Evolutionary conservation across 2,888 invertebrate genomes (phyloP).

Genomic region (Microctonus brassicae): DNA sequence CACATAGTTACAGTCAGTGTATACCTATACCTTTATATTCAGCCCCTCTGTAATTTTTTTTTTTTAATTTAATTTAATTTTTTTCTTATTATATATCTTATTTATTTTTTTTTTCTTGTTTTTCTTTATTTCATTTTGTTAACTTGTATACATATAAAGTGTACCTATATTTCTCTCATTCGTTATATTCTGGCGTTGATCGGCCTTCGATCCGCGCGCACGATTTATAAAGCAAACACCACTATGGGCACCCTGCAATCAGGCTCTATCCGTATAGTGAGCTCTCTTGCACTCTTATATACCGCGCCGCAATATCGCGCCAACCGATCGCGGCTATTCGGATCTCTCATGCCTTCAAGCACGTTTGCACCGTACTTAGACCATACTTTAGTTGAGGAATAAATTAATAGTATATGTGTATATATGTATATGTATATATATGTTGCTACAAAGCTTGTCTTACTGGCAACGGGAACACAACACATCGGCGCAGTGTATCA

Average conservation of each 20-base stretch:
- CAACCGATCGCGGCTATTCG: constrained; percentile 54
- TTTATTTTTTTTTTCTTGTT: no score
- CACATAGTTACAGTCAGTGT: neutral
- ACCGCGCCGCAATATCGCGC: constrained; percentile 50
- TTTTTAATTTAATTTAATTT: neutral
- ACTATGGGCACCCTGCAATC: constrained; percentile 65
- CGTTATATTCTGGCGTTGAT: constrained; percentile 20
- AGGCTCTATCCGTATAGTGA: constrained; percentile 55
- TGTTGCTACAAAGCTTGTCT: constrained; percentile 41
- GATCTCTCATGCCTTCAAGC: constrained; percentile 62
- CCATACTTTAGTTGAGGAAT: constrained; percentile 60
- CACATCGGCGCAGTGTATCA: constrained; percentile 24
- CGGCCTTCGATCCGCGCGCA: constrained; percentile 42
- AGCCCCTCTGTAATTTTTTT: constrained; percentile 10
- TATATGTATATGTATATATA: no score
- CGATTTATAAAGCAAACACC: constrained; percentile 69
- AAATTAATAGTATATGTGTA: constrained; percentile 67
- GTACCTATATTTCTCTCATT: constrained; percentile 20
- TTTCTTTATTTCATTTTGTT: constrained; percentile 19
- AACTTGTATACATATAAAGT: constrained; percentile 19
- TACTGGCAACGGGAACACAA: constrained; percentile 19
- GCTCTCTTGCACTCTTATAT: constrained; percentile 25
- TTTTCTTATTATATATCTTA: constrained; percentile 8
- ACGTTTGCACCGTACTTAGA: constrained; percentile 66
- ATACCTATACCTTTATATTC: no score